Percentiles rank a stretch among this genome's conserved stretches.
Evolutionary conservation across 2,797 vertebrate species (phyloP).

Genomic region (Melanotaenia nigrans): DNA sequence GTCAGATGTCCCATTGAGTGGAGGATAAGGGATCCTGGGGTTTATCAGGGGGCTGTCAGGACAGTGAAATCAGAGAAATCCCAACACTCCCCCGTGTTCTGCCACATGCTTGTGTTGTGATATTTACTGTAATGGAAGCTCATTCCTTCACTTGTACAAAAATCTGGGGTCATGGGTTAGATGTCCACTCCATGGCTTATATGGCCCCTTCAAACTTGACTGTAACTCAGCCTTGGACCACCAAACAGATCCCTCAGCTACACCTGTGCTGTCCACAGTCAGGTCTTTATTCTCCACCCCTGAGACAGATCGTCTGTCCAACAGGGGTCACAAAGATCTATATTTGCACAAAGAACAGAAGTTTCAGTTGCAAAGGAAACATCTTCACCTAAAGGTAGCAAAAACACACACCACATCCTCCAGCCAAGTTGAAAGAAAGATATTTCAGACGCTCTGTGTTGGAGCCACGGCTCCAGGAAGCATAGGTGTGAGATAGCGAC

Average conservation of each 20-base stretch:
- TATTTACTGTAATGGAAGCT: conserved; percentile 27
- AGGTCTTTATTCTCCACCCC: conserved; percentile 18
- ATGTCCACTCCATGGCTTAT: neutral
- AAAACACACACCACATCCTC: conserved; percentile 6
- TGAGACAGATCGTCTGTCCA: conserved; percentile 10
- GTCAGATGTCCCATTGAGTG: conserved; percentile 68
- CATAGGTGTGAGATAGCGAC: conserved; percentile 61
- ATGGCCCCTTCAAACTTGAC: neutral
- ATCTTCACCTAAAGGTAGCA: neutral
- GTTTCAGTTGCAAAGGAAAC: neutral
- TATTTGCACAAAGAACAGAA: neutral
- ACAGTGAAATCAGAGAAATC: conserved; percentile 71
- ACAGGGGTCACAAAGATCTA: neutral
- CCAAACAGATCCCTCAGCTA: conserved; percentile 2
- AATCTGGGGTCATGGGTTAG: conserved; percentile 29
- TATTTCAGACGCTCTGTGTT: conserved; percentile 22
- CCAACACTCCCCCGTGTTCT: conserved; percentile 7
- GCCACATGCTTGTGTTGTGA: conserved; percentile 33
- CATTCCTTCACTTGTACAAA: conserved; percentile 44
- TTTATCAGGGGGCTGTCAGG: conserved; percentile 50
- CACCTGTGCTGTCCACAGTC: conserved; percentile 31
- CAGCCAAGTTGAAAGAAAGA: neutral
- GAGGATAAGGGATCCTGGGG: conserved; percentile 9
- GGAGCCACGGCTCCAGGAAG: conserved; percentile 72
- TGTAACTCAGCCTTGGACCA: conserved; percentile 10